Evolutionary conservation across 2,113 vertebrate genomes (phyloP).

Genomic region (Lucifuga dentata): DNA sequence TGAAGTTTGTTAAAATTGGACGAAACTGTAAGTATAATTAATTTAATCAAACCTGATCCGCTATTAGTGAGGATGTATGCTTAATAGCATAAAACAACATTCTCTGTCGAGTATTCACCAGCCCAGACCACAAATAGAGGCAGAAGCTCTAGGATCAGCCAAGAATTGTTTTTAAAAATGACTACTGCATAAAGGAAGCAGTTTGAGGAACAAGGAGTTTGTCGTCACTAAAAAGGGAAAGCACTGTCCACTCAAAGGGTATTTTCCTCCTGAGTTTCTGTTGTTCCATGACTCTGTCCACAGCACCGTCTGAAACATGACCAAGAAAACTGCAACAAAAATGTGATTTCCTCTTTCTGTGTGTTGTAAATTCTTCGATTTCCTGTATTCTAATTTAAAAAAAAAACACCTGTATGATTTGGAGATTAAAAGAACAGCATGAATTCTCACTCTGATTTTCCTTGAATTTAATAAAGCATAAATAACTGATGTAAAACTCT

Average conservation of each 20-base stretch:
- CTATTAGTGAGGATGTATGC: background rate
- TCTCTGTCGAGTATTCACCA: background rate
- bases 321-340: background rate
- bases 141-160: background rate
- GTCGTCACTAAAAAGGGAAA: constrained; percentile 50
- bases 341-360: constrained; percentile 42
- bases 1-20: constrained; percentile 59
- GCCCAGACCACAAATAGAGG: background rate
- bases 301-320: constrained; percentile 12
- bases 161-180: background rate
- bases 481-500: background rate
- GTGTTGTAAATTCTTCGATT: constrained; percentile 9
- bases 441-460: constrained; percentile 10
- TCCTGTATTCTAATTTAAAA: background rate
- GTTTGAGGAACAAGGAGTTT: constrained; percentile 57
- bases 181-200: constrained; percentile 17
- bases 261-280: constrained; percentile 25
- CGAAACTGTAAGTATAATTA: constrained; percentile 65
- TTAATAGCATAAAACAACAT: no score
- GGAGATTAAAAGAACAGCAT: background rate
- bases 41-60: background rate
- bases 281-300: constrained; percentile 21
- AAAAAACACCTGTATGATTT: background rate
- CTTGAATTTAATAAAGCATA: background rate
- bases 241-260: constrained; percentile 10